phyloP scores from a whole-genome alignment of 2,113 vertebrate species.

The Semicossyphus pulcher region DNA sequence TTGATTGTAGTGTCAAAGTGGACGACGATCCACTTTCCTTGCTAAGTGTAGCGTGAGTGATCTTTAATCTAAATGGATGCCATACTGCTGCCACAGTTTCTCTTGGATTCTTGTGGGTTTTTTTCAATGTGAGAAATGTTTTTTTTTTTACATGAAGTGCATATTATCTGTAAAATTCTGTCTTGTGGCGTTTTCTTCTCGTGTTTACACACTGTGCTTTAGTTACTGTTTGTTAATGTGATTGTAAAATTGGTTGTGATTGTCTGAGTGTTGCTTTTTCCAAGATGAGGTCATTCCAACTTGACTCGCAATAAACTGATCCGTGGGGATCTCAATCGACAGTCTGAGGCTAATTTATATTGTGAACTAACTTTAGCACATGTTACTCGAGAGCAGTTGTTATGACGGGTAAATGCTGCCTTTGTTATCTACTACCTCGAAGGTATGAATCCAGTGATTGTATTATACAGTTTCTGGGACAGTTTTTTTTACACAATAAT shows the following conservation, averaged over 20 bases:
- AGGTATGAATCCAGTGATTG: neutral
- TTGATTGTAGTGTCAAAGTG: neutral
- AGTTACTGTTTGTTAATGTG: constrained; percentile 5
- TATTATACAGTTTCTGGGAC: neutral
- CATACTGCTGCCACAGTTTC: constrained; percentile 13
- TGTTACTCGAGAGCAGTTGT: neutral
- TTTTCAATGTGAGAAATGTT: neutral
- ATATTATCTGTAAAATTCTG: constrained; percentile 19
- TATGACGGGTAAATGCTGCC: neutral
- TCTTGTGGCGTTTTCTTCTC: constrained; percentile 17
- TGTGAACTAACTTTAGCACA: neutral
- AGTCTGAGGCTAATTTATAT: neutral
- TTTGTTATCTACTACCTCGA: neutral
- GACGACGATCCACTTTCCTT: neutral
- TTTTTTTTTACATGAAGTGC: constrained; percentile 43
- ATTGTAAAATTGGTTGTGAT: constrained; percentile 17
- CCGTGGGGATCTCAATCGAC: neutral
- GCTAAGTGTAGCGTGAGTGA: neutral
- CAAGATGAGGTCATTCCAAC: neutral
- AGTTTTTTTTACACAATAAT: neutral
- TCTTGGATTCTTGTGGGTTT: neutral
- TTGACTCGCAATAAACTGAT: constrained; percentile 34
- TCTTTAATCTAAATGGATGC: constrained; percentile 10
- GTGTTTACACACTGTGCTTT: neutral
- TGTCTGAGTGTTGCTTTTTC: constrained; percentile 31